These are phyloP conservation scores for Parascotia fuliginaria DNA, from an alignment of 2,888 invertebrate genomes.

Conservation along the genomic window DNA sequence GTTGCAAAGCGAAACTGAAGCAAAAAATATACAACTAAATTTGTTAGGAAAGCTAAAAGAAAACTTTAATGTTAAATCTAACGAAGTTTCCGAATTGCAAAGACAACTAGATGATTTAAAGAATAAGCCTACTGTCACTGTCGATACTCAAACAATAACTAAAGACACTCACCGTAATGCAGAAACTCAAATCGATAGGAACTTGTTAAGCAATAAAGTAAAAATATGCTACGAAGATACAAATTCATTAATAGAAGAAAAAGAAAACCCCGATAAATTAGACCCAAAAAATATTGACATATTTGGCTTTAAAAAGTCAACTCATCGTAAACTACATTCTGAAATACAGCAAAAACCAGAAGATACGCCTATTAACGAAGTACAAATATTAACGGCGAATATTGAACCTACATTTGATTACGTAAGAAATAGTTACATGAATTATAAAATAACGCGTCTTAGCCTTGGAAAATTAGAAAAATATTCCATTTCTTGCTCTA, in stretches of 20 bases:
- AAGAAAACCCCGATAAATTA: slow-evolving; percentile 7
- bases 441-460: slow-evolving; percentile 65
- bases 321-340: slow-evolving; percentile 17
- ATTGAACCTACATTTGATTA: slow-evolving; percentile 58
- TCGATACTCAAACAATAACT: slow-evolving; percentile 48
- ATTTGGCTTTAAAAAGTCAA: slow-evolving; percentile 12
- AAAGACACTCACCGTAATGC: slow-evolving; percentile 18
- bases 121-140: slow-evolving; percentile 44
- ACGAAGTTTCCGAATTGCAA: slow-evolving; percentile 55
- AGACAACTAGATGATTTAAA: slow-evolving; percentile 50
- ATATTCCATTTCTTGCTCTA: slow-evolving; percentile 53
- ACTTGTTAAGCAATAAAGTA: slow-evolving; percentile 19
- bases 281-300: slow-evolving; percentile 6
- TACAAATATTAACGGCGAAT: slow-evolving; percentile 62
- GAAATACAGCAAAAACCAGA: slow-evolving; percentile 30
- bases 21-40: slow-evolving; percentile 44
- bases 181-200: slow-evolving; percentile 53
- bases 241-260: slow-evolving; percentile 18
- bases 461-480: slow-evolving; percentile 59
- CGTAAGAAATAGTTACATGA: slow-evolving; percentile 57
- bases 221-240: slow-evolving; percentile 19
- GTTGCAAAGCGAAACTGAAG: slow-evolving; percentile 39
- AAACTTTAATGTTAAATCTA: slow-evolving; percentile 53
- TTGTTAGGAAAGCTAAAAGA: slow-evolving; percentile 47
- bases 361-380: slow-evolving; percentile 51